Evolutionary conservation across 2,888 invertebrate species (phyloP).

Genomic region (Notodonta ziczac): DNA sequence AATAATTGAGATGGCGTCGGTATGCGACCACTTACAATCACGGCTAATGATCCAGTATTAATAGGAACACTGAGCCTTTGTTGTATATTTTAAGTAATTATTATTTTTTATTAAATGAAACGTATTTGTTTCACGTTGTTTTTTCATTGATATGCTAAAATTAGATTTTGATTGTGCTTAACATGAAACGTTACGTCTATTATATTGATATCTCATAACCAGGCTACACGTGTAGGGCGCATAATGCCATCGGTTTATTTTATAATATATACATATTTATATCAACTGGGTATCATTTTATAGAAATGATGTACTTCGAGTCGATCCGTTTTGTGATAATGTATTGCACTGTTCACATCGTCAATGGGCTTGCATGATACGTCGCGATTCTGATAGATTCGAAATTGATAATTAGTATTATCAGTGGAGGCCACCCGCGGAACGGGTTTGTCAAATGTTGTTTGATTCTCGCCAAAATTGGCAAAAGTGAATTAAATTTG

Average conservation of each 20-base stretch:
- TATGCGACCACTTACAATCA: conserved; percentile 51
- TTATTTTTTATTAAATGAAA: conserved; percentile 34
- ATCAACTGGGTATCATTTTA: conserved; percentile 32
- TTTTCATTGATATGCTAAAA: conserved; percentile 31
- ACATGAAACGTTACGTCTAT: conserved; percentile 26
- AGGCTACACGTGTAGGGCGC: conserved; percentile 2
- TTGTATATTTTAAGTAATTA: conserved; percentile 44
- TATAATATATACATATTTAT: conserved; percentile 12
- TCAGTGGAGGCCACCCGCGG: conserved; percentile 55
- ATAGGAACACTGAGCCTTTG: conserved; percentile 66
- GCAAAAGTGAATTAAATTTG: conserved; percentile 53
- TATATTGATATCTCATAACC: conserved; percentile 3
- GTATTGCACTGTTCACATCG: conserved; percentile 23
- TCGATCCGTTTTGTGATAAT: conserved; percentile 33
- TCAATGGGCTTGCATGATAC: conserved; percentile 23
- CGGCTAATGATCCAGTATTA: conserved; percentile 77
- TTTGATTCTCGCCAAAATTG: conserved; percentile 56
- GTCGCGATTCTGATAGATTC: conserved; percentile 78
- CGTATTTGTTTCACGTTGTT: conserved; percentile 30
- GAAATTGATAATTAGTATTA: conserved; percentile 79
- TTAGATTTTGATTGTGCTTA: conserved; percentile 37
- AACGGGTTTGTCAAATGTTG: conserved; percentile 57
- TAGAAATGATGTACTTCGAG: conserved; percentile 32
- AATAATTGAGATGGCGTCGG: conserved; percentile 64
- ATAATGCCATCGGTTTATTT: conserved; percentile 5